phyloP scores from a whole-genome alignment of 2,888 invertebrate genomes.

The Calliopum simillimum region DNA sequence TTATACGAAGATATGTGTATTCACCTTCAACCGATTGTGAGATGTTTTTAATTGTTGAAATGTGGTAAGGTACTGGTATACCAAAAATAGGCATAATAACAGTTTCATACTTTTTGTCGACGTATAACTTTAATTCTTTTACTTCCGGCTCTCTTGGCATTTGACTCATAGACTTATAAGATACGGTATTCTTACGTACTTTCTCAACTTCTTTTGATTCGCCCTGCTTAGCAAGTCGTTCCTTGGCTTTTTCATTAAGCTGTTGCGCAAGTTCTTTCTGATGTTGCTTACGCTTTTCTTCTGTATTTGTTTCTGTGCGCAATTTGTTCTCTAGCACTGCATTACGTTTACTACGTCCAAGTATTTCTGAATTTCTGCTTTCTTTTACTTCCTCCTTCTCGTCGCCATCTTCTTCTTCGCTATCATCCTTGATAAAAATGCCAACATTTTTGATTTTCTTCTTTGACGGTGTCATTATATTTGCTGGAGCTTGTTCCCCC shows the following conservation, averaged over 20 bases:
- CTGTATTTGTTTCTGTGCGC: constrained; percentile 93
- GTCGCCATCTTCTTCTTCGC: constrained; percentile 84
- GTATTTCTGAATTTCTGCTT: constrained; percentile 66
- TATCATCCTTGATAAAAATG: constrained; percentile 92
- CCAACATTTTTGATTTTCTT: constrained; percentile 96
- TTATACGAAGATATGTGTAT: constrained; percentile 97
- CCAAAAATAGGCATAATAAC: constrained; percentile 98
- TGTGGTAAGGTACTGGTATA: constrained; percentile 96
- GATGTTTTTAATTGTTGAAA: constrained; percentile 98
- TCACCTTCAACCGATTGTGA: constrained; percentile 98
- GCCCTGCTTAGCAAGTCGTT: constrained; percentile 88
- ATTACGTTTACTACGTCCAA: constrained; percentile 81
- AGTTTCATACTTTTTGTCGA: constrained; percentile 97
- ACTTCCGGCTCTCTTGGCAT: constrained; percentile 96
- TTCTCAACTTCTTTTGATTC: constrained; percentile 89
- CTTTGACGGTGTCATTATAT: constrained; percentile 89
- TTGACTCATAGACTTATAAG: constrained; percentile 91
- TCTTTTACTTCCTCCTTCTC: constrained; percentile 84
- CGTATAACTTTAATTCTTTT: constrained; percentile 92
- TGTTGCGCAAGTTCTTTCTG: constrained; percentile 93
- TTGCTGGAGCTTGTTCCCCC: constrained; percentile 88
- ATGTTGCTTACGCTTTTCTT: constrained; percentile 96
- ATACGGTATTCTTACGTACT: constrained; percentile 92
- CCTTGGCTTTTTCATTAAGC: constrained; percentile 92
- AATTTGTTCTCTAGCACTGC: constrained; percentile 94